Conservation (phyloP, 2,797 vertebrate genomes). For the Catamblyrhynchus diadema region DNA sequence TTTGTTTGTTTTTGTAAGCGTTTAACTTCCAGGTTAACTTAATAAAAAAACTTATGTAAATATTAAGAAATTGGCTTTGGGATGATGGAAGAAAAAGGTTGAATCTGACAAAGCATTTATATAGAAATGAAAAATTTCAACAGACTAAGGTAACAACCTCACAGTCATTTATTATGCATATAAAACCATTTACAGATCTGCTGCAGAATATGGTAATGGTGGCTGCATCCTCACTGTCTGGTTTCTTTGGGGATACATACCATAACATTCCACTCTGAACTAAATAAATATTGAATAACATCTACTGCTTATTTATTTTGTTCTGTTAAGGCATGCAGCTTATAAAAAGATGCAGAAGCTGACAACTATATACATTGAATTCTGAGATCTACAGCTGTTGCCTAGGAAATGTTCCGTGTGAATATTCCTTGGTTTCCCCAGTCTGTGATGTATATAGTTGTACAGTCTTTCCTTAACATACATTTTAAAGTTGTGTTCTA, state of each 20-base stretch:
- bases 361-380: slow-evolving; percentile 35
- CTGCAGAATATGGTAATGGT: slow-evolving; percentile 3
- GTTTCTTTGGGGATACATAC: slow-evolving; percentile 35
- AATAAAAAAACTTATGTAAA: slow-evolving; percentile 53
- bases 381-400: slow-evolving; percentile 42
- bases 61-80: slow-evolving; percentile 47
- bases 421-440: slow-evolving; percentile 4
- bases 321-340: slow-evolving; percentile 58
- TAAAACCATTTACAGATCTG: background rate
- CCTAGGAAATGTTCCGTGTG: background rate
- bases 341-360: slow-evolving; percentile 44
- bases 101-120: slow-evolving; percentile 17
- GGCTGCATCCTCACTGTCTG: background rate
- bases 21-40: slow-evolving; percentile 52
- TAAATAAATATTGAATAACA: background rate
- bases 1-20: slow-evolving; percentile 35
- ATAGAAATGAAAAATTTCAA: background rate
- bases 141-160: slow-evolving; percentile 30
- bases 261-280: slow-evolving; percentile 55
- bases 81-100: background rate
- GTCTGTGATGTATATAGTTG: slow-evolving; percentile 75
- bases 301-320: slow-evolving; percentile 65
- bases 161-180: slow-evolving; percentile 17
- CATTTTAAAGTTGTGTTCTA: slow-evolving; percentile 76
- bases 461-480: slow-evolving; percentile 72